Percentiles rank a stretch among this genome's conserved stretches.
Conservation (phyloP, 2,888 invertebrate genomes). For the Hylaea fasciaria region DNA sequence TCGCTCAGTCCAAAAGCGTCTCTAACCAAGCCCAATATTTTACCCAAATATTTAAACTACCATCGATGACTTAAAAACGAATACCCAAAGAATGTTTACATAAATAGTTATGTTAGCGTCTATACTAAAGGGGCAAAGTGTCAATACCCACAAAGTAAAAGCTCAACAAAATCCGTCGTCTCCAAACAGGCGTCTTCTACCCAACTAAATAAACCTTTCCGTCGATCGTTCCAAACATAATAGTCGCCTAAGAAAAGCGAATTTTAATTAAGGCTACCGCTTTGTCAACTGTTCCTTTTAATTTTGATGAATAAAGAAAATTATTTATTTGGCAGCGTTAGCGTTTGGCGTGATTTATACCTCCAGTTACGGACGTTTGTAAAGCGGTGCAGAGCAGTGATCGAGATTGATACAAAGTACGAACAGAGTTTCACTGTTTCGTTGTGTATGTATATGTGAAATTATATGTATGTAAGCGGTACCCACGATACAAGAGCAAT, state of each 20-base stretch:
- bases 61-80: no score
- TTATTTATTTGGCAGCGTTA: constrained; percentile 80
- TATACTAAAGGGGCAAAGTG: constrained; percentile 14
- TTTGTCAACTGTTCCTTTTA: constrained; percentile 83
- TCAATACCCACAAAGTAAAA: constrained; percentile 20
- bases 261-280: constrained; percentile 78
- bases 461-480: no score
- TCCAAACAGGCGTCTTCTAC: constrained; percentile 20
- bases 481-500: no score
- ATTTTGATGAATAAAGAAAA: constrained; percentile 84
- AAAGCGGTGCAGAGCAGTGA: constrained; percentile 18
- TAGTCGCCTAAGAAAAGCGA: constrained; percentile 65
- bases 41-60: no score
- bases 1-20: no score
- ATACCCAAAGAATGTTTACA: neutral
- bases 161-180: constrained; percentile 17
- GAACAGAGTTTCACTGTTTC: neutral
- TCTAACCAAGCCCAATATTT: no score
- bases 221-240: constrained; percentile 60
- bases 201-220: constrained; percentile 44
- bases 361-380: constrained; percentile 43
- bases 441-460: neutral
- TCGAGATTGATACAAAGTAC: constrained; percentile 7
- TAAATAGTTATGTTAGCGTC: neutral
- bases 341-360: constrained; percentile 79